Percentiles rank a stretch among this genome's conserved stretches.
Conservation (phyloP, 92 coral and sea anemone species). For the Paragorgia papillata region DNA sequence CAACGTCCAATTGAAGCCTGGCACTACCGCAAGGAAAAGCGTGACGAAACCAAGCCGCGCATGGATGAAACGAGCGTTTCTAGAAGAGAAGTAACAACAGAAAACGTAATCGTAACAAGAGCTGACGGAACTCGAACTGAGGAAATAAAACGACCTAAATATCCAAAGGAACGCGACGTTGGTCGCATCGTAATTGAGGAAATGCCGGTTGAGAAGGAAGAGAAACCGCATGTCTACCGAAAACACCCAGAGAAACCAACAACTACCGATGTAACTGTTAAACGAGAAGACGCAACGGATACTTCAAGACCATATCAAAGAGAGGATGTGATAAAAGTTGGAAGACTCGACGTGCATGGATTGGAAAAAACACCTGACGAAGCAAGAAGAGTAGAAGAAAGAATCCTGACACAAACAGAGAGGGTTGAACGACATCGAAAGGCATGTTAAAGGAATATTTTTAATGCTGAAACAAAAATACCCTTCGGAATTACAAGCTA, state of each 20-base stretch:
- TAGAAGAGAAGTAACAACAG: not conserved
- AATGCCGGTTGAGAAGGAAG: not conserved
- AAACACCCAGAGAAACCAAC: not conserved
- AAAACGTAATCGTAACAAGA: not conserved
- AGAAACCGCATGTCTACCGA: not conserved
- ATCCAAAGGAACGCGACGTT: not conserved
- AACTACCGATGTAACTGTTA: not conserved
- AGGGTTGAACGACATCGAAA: not conserved
- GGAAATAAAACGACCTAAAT: not conserved
- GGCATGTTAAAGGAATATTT: not conserved
- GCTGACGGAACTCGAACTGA: not conserved
- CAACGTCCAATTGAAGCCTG: not conserved
- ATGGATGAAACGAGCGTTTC: not conserved
- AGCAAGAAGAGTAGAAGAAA: not conserved
- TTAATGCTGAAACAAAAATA: not conserved
- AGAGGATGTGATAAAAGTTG: not conserved
- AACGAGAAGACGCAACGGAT: not conserved
- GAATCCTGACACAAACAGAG: not conserved
- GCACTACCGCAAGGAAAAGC: slow-evolving; percentile 5
- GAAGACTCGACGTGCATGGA: not conserved
- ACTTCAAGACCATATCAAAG: not conserved
- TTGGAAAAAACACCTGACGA: not conserved
- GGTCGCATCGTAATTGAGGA: slow-evolving; percentile 1
- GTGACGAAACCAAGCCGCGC: not conserved
- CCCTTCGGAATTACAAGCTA: not conserved